Percentiles rank a stretch among this genome's conserved stretches.
Evolutionary conservation across 2,113 vertebrate genomes (phyloP).

Genomic region (Rhynchopsitta pachyrhyncha): DNA sequence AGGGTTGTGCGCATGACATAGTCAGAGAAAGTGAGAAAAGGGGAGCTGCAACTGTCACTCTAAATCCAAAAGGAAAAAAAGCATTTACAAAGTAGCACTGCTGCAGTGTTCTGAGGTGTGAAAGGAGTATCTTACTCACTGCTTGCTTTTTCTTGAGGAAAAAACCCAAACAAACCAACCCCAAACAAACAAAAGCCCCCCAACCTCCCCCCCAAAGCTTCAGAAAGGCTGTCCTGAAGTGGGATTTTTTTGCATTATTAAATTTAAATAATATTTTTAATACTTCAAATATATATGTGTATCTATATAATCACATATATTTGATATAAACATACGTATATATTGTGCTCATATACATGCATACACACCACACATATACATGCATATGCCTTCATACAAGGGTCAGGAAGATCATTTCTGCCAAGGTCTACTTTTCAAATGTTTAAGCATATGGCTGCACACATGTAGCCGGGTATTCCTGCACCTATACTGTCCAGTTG

Average conservation of each 20-base stretch:
- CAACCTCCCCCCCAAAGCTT: not conserved
- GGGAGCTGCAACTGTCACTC: not conserved
- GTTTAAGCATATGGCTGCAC: not conserved
- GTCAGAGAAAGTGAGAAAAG: not conserved
- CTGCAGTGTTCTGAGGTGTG: not conserved
- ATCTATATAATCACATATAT: not conserved
- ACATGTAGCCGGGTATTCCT: not conserved
- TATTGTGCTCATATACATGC: not conserved
- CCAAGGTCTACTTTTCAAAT: not conserved
- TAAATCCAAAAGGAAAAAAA: not conserved
- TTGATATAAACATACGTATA: not conserved
- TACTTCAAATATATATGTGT: not conserved
- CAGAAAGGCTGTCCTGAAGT: not conserved
- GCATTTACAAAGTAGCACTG: not conserved
- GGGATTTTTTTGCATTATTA: fast-evolving
- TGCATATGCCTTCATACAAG: not conserved
- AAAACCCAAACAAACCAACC: not conserved
- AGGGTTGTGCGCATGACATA: not conserved
- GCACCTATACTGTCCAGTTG: not conserved
- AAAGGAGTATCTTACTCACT: not conserved
- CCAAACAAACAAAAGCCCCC: not conserved
- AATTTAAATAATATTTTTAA: not conserved
- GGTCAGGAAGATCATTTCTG: not conserved
- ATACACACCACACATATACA: too few relatives aligned
- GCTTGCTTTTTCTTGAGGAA: not conserved